phyloP scores from a whole-genome alignment of 2,113 vertebrate genomes.

The Ictalurus furcatus region DNA sequence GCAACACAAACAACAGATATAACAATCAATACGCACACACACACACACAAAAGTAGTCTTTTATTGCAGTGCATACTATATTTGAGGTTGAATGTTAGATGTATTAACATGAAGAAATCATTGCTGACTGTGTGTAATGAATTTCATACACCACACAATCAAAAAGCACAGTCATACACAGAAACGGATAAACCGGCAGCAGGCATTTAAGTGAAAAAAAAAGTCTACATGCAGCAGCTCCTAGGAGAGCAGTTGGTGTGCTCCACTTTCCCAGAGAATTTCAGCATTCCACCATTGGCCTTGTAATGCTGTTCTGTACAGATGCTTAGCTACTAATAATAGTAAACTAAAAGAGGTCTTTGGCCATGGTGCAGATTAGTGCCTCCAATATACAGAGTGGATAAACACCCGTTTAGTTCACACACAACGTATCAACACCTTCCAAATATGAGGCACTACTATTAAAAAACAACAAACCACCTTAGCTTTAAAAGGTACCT shows the following conservation, averaged over 20 bases:
- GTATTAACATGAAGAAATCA: background rate
- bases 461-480: background rate
- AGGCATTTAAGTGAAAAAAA: background rate
- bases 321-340: slow-evolving; percentile 68
- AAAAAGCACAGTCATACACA: background rate
- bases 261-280: slow-evolving; percentile 38
- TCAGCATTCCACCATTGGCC: slow-evolving; percentile 27
- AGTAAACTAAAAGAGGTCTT: slow-evolving; percentile 67
- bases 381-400: slow-evolving; percentile 64
- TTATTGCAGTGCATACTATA: background rate
- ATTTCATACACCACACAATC: background rate
- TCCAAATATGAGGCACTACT: background rate
- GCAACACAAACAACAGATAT: background rate
- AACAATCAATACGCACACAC: background rate
- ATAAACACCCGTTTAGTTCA: slow-evolving; percentile 56
- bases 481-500: background rate
- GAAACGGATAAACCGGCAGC: background rate
- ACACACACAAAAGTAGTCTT: background rate
- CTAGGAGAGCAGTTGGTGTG: slow-evolving; percentile 28
- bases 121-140: background rate
- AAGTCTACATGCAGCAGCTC: slow-evolving; percentile 9
- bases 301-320: slow-evolving; percentile 20
- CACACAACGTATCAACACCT: slow-evolving; percentile 48
- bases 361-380: slow-evolving; percentile 69
- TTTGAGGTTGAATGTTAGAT: background rate